Percentiles rank a stretch among this genome's conserved stretches.
phyloP scores from a whole-genome alignment of 2,888 invertebrate genomes.

The Amblyjoppa fuscipennis region DNA sequence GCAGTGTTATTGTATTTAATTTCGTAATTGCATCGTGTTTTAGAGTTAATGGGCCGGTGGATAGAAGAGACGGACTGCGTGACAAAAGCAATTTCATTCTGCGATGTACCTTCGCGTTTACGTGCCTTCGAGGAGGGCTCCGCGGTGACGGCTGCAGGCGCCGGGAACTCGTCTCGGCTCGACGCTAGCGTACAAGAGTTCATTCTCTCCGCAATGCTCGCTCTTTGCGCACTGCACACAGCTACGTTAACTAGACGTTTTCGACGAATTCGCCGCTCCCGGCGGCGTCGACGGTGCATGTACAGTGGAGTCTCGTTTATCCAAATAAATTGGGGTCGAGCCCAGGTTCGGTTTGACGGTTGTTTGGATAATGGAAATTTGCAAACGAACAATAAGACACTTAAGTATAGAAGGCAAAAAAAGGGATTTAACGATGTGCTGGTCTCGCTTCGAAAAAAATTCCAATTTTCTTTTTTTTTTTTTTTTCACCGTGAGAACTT shows the following conservation, averaged over 20 bases:
- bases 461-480: no score
- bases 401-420: no score
- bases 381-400: no score
- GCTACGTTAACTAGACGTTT: neutral
- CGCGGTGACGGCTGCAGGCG: conserved; percentile 32
- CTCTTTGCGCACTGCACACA: neutral
- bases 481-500: no score
- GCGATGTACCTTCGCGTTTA: conserved; percentile 68
- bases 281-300: no score
- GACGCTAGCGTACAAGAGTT: conserved; percentile 20
- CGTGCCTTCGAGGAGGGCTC: conserved; percentile 56
- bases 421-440: no score
- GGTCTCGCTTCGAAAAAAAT: no score
- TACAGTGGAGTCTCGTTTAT: no score
- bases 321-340: no score
- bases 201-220: conserved; percentile 5
- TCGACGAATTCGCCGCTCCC: no score
- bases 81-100: conserved; percentile 74
- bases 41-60: conserved; percentile 65
- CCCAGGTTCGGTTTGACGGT: no score
- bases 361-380: no score
- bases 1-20: conserved; percentile 68
- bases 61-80: conserved; percentile 68
- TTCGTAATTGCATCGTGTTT: conserved; percentile 73
- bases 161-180: conserved; percentile 41